These are phyloP conservation scores for Helicoverpa armigera DNA, from an alignment of 1,140 invertebrate genomes.

Conservation along the genomic window DNA sequence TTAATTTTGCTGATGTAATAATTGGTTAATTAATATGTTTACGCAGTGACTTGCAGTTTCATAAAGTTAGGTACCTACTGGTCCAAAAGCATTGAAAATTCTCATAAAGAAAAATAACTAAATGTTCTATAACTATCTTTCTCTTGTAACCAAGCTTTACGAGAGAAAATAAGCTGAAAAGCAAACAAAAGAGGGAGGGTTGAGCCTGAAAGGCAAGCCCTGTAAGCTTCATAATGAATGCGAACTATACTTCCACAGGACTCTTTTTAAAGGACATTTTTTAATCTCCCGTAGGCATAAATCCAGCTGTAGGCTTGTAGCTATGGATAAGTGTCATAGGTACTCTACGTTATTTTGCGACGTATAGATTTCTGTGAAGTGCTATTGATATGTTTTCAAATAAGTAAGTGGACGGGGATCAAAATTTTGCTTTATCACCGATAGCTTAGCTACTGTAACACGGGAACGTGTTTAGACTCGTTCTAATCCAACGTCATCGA, in stretches of 20 bases:
- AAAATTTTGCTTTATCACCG: no score
- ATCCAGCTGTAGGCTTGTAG: not conserved
- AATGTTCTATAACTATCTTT: not conserved
- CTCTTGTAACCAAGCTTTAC: not conserved
- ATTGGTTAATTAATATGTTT: no score
- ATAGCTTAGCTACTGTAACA: no score
- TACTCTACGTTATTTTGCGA: no score
- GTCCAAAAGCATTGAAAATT: not conserved
- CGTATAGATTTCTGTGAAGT: not conserved
- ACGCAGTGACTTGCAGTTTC: no score
- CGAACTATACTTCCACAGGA: not conserved
- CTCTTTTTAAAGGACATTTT: not conserved
- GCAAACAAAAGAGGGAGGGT: not conserved
- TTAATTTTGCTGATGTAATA: no score
- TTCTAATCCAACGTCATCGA: no score
- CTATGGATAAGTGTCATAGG: not conserved
- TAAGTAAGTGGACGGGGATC: no score
- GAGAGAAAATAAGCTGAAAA: slow-evolving; percentile 5
- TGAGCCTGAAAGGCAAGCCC: not conserved
- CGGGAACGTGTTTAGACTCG: no score
- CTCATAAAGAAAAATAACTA: no score
- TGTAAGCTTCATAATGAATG: not conserved
- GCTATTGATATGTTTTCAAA: no score
- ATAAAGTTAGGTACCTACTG: no score
- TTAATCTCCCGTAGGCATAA: not conserved